Base-by-base conservation (phyloP, 2,888 invertebrate genomes). In the Strigamia crassipes region DNA sequence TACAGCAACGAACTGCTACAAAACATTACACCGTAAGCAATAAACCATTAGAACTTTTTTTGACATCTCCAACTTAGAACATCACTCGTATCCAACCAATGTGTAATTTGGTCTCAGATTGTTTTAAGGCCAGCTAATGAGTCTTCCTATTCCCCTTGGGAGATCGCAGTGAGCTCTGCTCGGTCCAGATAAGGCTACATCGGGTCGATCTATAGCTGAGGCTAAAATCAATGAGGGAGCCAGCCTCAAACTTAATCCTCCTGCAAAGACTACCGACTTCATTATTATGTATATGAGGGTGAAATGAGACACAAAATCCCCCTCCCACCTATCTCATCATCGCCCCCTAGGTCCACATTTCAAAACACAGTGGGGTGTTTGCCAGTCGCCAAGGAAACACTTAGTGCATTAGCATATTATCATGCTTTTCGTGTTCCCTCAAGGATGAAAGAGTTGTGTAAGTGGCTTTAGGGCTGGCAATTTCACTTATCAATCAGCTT, bases 401-500 rank as follows among this genome's bases (percentile, higher is more conserved):
- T 73, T 73, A 73, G 61, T n/a, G 27, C 27, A 73, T 73, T 73
- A 73, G 73, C 73, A 73, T 73, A 73, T 73, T 73, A 73, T 73
- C 73, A 31, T 31, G 73, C 73, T 21, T 61, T 18, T 73, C 73
- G 15, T 73, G 73, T 73, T 73, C 73, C 73, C 73, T 73, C 23
- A 31, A 73, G 73, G 73, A 73, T 73, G 73, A 73, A 73, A 27
- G 73, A 73, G 73, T 73, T 73, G 73, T 73, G 31, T 73, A 73
- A 73, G 73, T 73, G 73, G 73, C 73, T 73, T 73, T 73, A 12
- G 73, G 73, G 73, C n/a, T 73, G 73, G 73, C 31, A 73, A 73
- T 73, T 73, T 73, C 31, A 73, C 73, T 73, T 73, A 73, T 73
- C 73, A 73, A 73, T 73, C 73, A 73, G 73, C 73, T 73, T 73